phyloP scores from a whole-genome alignment of 1,140 invertebrate species.

The Leptinotarsa texana region DNA sequence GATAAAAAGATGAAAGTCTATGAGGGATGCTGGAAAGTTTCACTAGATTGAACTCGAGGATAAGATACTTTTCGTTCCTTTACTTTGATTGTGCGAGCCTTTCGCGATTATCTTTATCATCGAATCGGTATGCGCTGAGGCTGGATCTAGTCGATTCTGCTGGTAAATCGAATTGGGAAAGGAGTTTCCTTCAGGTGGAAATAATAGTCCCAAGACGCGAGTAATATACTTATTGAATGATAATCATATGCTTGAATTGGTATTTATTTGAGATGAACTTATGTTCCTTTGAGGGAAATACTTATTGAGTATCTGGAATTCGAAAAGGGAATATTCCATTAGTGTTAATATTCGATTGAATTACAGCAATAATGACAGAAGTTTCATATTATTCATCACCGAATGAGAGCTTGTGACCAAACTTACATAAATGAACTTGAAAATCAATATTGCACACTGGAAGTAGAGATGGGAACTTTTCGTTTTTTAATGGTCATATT shows the following conservation, averaged over 20 bases:
- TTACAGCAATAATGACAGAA: too few relatives aligned
- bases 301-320: too few relatives aligned
- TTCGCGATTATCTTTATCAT: slow-evolving; percentile 35
- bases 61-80: slow-evolving; percentile 31
- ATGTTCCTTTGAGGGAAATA: not conserved
- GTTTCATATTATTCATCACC: too few relatives aligned
- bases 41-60: slow-evolving; percentile 34
- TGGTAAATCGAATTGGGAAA: slow-evolving; percentile 27
- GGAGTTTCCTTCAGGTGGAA: slow-evolving; percentile 16
- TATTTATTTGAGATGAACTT: not conserved
- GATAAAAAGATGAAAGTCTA: slow-evolving; percentile 43
- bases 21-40: slow-evolving; percentile 32
- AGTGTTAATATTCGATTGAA: too few relatives aligned
- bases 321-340: too few relatives aligned
- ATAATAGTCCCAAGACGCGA: not conserved
- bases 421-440: too few relatives aligned
- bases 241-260: not conserved
- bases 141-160: not conserved
- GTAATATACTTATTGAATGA: slow-evolving; percentile 1
- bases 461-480: too few relatives aligned
- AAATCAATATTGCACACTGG: too few relatives aligned
- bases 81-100: slow-evolving; percentile 41
- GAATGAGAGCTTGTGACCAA: too few relatives aligned
- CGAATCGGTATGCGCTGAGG: slow-evolving; percentile 17
- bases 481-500: too few relatives aligned